These are phyloP conservation scores for Eonycteris spelaea DNA, from an alignment of 2,113 vertebrate species.

Conservation along the genomic window DNA sequence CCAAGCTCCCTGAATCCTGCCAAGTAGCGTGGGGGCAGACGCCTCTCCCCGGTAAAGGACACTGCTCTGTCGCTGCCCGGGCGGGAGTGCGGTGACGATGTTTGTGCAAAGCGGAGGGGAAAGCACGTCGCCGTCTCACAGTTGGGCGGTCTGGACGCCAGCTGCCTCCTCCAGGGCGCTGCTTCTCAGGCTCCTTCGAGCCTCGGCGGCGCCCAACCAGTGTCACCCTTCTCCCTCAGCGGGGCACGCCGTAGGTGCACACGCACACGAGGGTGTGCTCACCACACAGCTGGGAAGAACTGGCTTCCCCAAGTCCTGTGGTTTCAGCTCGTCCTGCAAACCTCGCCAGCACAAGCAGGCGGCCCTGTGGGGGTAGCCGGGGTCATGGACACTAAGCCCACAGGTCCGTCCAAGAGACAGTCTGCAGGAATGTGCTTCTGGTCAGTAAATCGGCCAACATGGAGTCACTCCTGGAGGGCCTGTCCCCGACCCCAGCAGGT, in stretches of 20 bases:
- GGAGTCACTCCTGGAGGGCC: neutral
- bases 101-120: too few relatives aligned
- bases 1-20: constrained; percentile 21
- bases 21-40: neutral
- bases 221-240: neutral
- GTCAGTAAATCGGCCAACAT: neutral
- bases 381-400: neutral
- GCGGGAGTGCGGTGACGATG: neutral
- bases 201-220: neutral
- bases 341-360: neutral
- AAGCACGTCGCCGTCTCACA: rapidly evolving
- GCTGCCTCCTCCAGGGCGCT: neutral
- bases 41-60: neutral
- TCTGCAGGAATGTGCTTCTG: neutral
- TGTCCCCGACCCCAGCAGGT: neutral
- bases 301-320: too few relatives aligned
- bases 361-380: neutral
- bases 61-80: neutral
- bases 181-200: neutral
- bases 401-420: neutral
- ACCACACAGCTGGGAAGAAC: neutral
- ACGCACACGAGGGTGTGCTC: neutral
- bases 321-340: neutral
- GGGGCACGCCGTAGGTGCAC: too few relatives aligned
- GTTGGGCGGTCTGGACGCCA: neutral